Evolutionary conservation across 2,113 vertebrate species (phyloP).

Genomic region (Zosterops japonicus): DNA sequence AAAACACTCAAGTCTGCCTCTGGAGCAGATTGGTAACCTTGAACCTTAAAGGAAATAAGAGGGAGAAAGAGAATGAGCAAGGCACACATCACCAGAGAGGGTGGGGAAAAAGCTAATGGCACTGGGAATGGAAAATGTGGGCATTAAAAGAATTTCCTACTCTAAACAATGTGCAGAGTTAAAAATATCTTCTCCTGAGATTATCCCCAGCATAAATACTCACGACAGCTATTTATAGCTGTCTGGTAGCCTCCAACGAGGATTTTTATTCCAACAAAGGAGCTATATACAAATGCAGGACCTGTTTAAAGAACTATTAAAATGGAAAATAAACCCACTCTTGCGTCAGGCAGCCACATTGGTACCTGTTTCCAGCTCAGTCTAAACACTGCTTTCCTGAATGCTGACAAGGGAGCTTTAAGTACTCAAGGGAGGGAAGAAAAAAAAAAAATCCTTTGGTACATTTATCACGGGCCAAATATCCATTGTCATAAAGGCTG

Average conservation of each 20-base stretch:
- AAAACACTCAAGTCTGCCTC: slow-evolving; percentile 36
- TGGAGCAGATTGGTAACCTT: slow-evolving; percentile 45
- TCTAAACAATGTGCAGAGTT: slow-evolving; percentile 74
- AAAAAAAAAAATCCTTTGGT: background rate
- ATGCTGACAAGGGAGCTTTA: background rate
- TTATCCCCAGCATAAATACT: slow-evolving; percentile 67
- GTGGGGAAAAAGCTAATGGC: slow-evolving; percentile 22
- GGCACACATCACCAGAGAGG: background rate
- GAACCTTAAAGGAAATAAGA: slow-evolving; percentile 60
- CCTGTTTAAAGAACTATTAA: slow-evolving; percentile 55
- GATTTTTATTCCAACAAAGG: slow-evolving; percentile 79
- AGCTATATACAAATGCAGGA: slow-evolving; percentile 53
- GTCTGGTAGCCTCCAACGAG: slow-evolving; percentile 59
- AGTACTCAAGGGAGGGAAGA: background rate
- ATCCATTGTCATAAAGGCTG: background rate
- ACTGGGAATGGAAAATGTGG: slow-evolving; percentile 71
- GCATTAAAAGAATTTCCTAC: slow-evolving; percentile 76
- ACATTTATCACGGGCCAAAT: background rate
- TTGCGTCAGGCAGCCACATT: background rate
- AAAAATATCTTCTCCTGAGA: slow-evolving; percentile 77
- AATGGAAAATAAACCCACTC: slow-evolving; percentile 61
- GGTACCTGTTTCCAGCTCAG: slow-evolving; percentile 18
- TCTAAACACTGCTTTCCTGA: slow-evolving; percentile 36
- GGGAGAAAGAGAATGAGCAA: background rate
- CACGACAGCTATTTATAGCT: slow-evolving; percentile 72